These are phyloP conservation scores for Elgaria multicarinata DNA, from an alignment of 2,113 vertebrate species.

Conservation along the genomic window DNA sequence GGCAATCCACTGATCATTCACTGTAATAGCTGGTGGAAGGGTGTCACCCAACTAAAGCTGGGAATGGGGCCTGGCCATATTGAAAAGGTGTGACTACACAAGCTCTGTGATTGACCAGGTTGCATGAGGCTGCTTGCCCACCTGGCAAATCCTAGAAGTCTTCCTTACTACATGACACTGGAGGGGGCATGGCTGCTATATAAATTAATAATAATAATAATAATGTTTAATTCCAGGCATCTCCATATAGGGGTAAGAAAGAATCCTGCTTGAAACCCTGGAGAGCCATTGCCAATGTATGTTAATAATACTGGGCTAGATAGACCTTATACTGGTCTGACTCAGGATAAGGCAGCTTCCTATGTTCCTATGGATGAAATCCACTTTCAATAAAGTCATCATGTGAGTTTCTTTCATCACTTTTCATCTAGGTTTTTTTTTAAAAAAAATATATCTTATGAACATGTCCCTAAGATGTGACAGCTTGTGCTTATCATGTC, in stretches of 20 bases:
- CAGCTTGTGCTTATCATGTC: constrained; percentile 13
- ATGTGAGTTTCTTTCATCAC: not conserved
- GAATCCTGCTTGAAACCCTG: too few relatives aligned
- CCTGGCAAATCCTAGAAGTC: not conserved
- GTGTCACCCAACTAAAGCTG: not conserved
- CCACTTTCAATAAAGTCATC: not conserved
- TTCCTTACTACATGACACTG: not conserved
- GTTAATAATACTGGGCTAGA: too few relatives aligned
- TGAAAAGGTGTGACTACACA: not conserved
- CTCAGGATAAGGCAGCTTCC: too few relatives aligned
- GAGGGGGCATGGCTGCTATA: too few relatives aligned
- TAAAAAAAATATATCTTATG: not conserved
- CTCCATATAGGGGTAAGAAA: too few relatives aligned
- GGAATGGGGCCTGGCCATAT: not conserved
- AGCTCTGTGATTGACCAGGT: not conserved
- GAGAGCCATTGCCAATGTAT: too few relatives aligned
- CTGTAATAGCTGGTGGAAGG: not conserved
- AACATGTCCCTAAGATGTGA: not conserved
- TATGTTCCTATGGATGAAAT: too few relatives aligned
- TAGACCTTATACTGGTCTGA: too few relatives aligned
- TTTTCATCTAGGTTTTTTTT: not conserved
- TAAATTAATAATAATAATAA: too few relatives aligned
- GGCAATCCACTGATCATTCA: not conserved
- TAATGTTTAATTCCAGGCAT: too few relatives aligned
- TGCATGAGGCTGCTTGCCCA: not conserved